Evolutionary conservation across 2,888 invertebrate genomes (phyloP).

Genomic region (Patella depressa): DNA sequence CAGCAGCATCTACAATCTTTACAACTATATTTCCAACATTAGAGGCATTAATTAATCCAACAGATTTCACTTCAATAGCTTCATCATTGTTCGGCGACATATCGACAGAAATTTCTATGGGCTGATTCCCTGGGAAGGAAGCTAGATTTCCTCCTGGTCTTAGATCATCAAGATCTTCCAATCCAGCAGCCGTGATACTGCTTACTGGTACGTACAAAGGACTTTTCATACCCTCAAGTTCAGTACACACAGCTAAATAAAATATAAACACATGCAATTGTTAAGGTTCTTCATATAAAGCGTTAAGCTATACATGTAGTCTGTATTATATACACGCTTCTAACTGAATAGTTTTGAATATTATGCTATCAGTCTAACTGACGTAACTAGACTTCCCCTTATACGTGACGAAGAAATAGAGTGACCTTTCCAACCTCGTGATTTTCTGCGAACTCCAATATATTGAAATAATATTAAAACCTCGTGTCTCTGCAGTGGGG

Average conservation of each 20-base stretch:
- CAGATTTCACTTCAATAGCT: conserved; percentile 4
- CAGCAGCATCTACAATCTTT: background rate
- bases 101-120: background rate
- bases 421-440: no score
- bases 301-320: no score
- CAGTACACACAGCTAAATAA: background rate
- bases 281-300: no score
- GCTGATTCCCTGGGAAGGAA: background rate
- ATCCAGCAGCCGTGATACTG: background rate
- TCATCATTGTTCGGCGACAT: background rate
- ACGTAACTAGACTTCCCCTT: no score
- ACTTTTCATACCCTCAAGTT: background rate
- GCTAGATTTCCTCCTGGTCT: background rate
- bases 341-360: no score
- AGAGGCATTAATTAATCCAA: background rate
- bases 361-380: no score
- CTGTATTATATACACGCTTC: no score
- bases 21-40: background rate
- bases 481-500: no score
- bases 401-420: no score
- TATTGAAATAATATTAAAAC: no score
- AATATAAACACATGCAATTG: background rate
- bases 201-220: background rate
- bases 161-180: background rate
- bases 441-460: no score